Base-by-base conservation (phyloP, 2,888 invertebrate genomes). In the Drosophila barbarae region DNA sequence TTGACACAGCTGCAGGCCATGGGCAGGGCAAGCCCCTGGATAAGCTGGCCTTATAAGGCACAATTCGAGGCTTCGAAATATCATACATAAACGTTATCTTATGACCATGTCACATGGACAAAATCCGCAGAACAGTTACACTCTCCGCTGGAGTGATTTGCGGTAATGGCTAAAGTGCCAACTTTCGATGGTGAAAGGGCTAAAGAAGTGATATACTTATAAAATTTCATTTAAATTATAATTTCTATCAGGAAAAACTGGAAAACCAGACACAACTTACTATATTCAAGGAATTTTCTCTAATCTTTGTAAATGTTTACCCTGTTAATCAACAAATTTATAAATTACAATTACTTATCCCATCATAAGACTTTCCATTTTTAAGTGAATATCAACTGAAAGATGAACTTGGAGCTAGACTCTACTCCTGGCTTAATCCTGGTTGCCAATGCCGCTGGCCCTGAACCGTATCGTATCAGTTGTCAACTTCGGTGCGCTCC, bases 401-500 rank as follows among this genome's bases (percentile, higher is more conserved):
- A 18, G 52, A 13, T 23, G 13, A 4, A 23, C 4, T 7, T 39
- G 8, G 1, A 21, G 13, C 13, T 28, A 18, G 15, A 5, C 23
- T 18, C 15, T n/a, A 36, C 15, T 32, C 26, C 18, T 28, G 21
- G 9, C 65, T 42, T 63, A 63, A 64, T 51, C 50, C 61, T 34
- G 12, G 21, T 32, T 21, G n/a, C 15, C 28, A 8, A 38, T 38
- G 38, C 26, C 18, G 21, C 23, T 42, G 61, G 52, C 61, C 61
- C 65, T 63, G 61, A 63, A 63, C 61, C 61, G 61, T 38, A 76
- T 73, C 84, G 73, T 71, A 67, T 84, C 84, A 78, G 84, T 79
- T 79, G 79, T 84, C 79, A 82, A 84, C 82, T 82, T 76, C 73
- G 61, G 66, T 56, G 71, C 65, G 70, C 69, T 71, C 70, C 59